A percentile compares a stretch with the other conserved stretches of the same genome.
Conservation (phyloP, 2,888 invertebrate species). For the Bellardia pandia region DNA sequence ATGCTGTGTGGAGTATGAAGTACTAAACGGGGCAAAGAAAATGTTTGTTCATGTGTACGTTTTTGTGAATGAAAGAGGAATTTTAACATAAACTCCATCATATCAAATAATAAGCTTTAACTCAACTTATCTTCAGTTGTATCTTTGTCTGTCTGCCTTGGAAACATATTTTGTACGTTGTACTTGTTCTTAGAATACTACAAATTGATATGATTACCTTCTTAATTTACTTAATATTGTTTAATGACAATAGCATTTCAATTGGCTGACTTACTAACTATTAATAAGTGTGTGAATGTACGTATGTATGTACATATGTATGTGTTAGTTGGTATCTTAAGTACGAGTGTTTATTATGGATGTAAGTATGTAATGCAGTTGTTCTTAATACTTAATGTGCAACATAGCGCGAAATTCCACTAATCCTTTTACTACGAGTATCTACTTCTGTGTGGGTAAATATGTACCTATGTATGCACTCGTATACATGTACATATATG, state of each 20-base stretch:
- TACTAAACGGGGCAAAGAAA: neutral
- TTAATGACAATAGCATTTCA: slow-evolving; percentile 51
- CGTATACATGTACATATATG: neutral
- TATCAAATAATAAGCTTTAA: slow-evolving; percentile 37
- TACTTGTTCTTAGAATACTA: slow-evolving; percentile 39
- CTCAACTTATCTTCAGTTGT: slow-evolving; percentile 24
- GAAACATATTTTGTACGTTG: neutral
- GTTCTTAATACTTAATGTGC: slow-evolving; percentile 62
- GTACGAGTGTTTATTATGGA: neutral
- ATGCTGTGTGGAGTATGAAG: neutral
- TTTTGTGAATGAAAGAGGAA: neutral
- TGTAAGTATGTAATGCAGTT: slow-evolving; percentile 31
- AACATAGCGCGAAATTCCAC: slow-evolving; percentile 65
- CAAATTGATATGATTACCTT: slow-evolving; percentile 57
- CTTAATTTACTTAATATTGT: slow-evolving; percentile 56
- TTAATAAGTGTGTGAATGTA: slow-evolving; percentile 15
- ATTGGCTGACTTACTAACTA: slow-evolving; percentile 28
- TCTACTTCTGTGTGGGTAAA: neutral
- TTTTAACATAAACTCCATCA: slow-evolving; percentile 21
- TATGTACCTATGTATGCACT: neutral
- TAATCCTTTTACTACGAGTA: slow-evolving; percentile 53
- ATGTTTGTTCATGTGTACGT: neutral
- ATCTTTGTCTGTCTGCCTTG: neutral
- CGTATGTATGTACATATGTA: neutral
- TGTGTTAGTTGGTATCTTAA: neutral